A percentile compares a stretch with the other conserved stretches of the same genome.
These are phyloP conservation scores for Hypselothyrea guttata DNA, from an alignment of 2,888 invertebrate genomes.

Conservation along the genomic window DNA sequence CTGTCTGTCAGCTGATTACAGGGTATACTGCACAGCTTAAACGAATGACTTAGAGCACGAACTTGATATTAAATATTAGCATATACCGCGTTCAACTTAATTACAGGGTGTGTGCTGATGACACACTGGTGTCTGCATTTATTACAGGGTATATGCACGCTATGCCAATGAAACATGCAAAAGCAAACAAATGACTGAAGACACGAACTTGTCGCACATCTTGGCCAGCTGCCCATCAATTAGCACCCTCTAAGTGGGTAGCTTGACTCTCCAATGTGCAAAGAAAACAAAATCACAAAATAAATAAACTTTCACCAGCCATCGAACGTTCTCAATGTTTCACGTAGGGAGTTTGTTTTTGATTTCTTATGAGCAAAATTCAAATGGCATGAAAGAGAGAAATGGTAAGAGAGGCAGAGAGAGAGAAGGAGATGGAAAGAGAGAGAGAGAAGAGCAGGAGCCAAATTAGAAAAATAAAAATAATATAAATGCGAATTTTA, in stretches of 20 bases:
- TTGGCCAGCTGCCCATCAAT: constrained; percentile 43
- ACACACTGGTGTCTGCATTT: too few species aligned
- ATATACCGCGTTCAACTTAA: too few species aligned
- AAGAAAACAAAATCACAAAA: constrained; percentile 26
- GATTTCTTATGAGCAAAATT: constrained; percentile 33
- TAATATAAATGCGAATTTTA: too few species aligned
- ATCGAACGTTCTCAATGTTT: constrained; percentile 56
- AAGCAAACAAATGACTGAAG: constrained; percentile 60
- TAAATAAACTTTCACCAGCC: constrained; percentile 54
- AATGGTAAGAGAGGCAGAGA: too few species aligned
- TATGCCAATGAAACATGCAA: background rate
- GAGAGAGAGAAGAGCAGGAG: too few species aligned
- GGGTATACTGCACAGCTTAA: too few species aligned
- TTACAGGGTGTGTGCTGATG: too few species aligned
- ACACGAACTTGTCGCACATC: constrained; percentile 42
- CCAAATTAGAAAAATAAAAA: too few species aligned
- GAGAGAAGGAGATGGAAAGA: too few species aligned
- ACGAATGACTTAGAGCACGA: background rate
- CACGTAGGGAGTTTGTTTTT: constrained; percentile 36
- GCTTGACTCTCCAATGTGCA: constrained; percentile 20
- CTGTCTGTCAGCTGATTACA: too few species aligned
- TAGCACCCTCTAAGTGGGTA: constrained; percentile 56
- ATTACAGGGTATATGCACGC: too few species aligned
- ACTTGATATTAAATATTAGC: background rate
- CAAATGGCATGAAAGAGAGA: background rate